These are phyloP conservation scores for Coelopa frigida DNA, from an alignment of 1,140 invertebrate genomes.

Conservation along the genomic window DNA sequence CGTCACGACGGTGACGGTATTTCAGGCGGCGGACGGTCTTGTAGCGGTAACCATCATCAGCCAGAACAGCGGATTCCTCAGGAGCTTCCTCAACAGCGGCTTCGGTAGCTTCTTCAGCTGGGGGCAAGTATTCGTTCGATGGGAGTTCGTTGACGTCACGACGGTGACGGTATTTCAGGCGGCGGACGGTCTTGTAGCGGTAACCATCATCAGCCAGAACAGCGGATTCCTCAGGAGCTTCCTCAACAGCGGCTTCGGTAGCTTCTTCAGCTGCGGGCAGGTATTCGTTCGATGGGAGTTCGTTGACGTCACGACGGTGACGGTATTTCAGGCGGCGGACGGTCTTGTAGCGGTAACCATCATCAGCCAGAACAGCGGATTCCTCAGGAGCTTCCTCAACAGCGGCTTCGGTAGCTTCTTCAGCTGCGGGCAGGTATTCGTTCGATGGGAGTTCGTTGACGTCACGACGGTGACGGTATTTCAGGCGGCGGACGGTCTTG, in stretches of 20 bases:
- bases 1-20: conserved; percentile 29
- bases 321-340: conserved; percentile 26
- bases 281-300: conserved; percentile 17
- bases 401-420: conserved; percentile 11
- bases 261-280: conserved; percentile 15
- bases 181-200: too few relatives aligned
- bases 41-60: conserved; percentile 31
- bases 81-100: conserved; percentile 4
- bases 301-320: conserved; percentile 26
- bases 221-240: conserved; percentile 16
- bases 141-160: conserved; percentile 22
- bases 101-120: conserved; percentile 17
- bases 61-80: too few relatives aligned
- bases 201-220: too few relatives aligned
- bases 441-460: conserved; percentile 24
- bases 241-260: conserved; percentile 12
- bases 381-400: conserved; percentile 5
- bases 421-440: conserved; percentile 28
- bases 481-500: conserved; percentile 34
- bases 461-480: conserved; percentile 33
- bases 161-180: too few relatives aligned
- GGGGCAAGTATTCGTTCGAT: conserved; percentile 28
- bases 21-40: conserved; percentile 25
- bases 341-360: conserved; percentile 35
- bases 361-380: conserved; percentile 16